Percentiles rank a stretch among this genome's conserved stretches.
These are phyloP conservation scores for Toxotes lorentzi DNA, from an alignment of 2,797 vertebrate species.

Conservation along the genomic window DNA sequence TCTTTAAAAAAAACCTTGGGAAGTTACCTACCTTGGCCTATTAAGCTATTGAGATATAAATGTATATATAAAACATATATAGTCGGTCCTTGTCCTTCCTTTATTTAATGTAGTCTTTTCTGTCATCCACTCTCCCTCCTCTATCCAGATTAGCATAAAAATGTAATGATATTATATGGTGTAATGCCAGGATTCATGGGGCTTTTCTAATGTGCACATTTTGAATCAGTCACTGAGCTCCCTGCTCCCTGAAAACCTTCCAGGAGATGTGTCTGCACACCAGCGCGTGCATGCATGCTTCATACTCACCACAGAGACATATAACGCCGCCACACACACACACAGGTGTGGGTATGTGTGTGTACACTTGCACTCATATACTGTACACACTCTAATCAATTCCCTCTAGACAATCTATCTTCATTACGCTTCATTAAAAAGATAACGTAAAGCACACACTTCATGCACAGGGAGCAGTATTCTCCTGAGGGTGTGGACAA, in stretches of 20 bases:
- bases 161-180: slow-evolving; percentile 56
- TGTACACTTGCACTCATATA: neutral
- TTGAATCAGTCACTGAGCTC: slow-evolving; percentile 42
- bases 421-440: slow-evolving; percentile 68
- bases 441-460: slow-evolving; percentile 55
- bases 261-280: slow-evolving; percentile 40
- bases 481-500: slow-evolving; percentile 40
- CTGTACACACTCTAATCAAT: slow-evolving; percentile 33
- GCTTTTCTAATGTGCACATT: slow-evolving; percentile 62
- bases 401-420: slow-evolving; percentile 53
- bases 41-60: neutral
- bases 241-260: slow-evolving; percentile 41
- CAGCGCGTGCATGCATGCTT: slow-evolving; percentile 19
- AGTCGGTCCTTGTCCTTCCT: slow-evolving; percentile 10
- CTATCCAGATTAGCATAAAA: slow-evolving; percentile 61
- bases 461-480: slow-evolving; percentile 18
- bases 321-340: slow-evolving; percentile 23
- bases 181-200: slow-evolving; percentile 55
- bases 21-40: neutral
- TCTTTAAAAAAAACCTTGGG: neutral
- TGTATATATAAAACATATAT: neutral
- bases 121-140: slow-evolving; percentile 24
- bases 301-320: slow-evolving; percentile 27
- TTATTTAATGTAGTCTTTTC: slow-evolving; percentile 13
- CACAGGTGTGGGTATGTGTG: neutral